Conservation (phyloP, 2,888 invertebrate genomes). For the Nomada flava region DNA sequence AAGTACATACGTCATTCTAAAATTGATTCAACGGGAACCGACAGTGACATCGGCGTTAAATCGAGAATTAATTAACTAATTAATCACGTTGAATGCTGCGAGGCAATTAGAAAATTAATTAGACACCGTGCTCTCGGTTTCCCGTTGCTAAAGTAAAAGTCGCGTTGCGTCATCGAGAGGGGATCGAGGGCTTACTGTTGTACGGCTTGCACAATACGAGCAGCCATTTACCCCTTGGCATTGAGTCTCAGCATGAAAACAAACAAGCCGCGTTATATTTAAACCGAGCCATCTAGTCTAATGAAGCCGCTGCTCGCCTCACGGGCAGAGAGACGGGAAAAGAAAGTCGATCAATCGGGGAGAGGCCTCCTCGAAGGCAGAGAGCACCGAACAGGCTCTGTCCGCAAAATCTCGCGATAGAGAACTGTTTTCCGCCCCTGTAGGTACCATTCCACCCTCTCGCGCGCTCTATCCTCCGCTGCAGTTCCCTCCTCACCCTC, state of each 20-base stretch:
- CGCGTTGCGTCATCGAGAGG: conserved; percentile 15
- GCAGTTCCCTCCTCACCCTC: conserved; percentile 42
- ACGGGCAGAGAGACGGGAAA: background rate
- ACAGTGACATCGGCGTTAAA: too few relatives aligned
- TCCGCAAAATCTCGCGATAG: conserved; percentile 44
- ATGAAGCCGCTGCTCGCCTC: background rate
- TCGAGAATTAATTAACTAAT: background rate
- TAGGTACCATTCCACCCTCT: conserved; percentile 54
- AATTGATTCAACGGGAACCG: background rate
- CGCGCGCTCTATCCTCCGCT: conserved; percentile 36
- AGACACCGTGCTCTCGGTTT: background rate
- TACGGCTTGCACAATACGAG: background rate
- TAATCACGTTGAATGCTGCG: too few relatives aligned
- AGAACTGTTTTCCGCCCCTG: conserved; percentile 60
- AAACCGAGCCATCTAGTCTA: conserved; percentile 17
- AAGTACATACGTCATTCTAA: conserved; percentile 17
- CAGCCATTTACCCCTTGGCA: conserved; percentile 22
- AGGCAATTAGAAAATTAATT: conserved; percentile 2
- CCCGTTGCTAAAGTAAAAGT: background rate
- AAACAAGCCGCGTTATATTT: conserved; percentile 29
- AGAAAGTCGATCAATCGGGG: conserved; percentile 26
- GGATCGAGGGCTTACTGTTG: background rate
- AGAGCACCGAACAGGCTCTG: conserved; percentile 51
- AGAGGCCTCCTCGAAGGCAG: background rate
- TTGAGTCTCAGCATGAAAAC: conserved; percentile 20